Evolutionary conservation across 2,113 vertebrate genomes (phyloP), one percentile per base, ranked within the genome.

Genomic region (Caracal caracal): DNA sequence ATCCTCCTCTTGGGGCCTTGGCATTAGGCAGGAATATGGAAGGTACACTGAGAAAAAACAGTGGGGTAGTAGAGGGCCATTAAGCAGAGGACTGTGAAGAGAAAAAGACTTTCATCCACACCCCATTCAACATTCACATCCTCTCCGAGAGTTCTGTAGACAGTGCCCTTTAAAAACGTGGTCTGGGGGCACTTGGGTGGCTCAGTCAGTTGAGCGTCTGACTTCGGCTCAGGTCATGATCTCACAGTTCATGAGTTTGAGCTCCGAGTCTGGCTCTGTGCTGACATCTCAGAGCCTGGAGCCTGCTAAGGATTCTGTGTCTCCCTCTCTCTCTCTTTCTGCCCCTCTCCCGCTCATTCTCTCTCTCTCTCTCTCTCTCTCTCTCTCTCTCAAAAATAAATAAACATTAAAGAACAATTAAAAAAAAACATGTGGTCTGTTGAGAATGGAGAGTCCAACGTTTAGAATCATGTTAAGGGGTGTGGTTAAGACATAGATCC

Each of bases 21-120:
- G n/a, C 30, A 47, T 51, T 40, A 7, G 8, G 43, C 1, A 19
- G 56, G 40, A 59, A 26, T 83, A 5, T 9, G 43, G 73, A 53
- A 66, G 10, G 6, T 20, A n/a, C 37, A 10, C 16, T 7, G 1
- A 84, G 87, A 68, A 30, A 19, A 5, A 66, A 43, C 10, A 0
- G 2, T 0, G 3, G 53, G 16, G 15, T 6, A 75, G 47, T 3
- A 59, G n/a, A 47, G 47, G 61, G 24, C 33, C 7, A 0, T 9
- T 40, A 30, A 28, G n/a, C 15, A 65, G 10, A 28, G 76, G 11
- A 59, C 20, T 6, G 1, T 5, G 5, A 43, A 35, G 24, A 37
- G 7, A 86, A 8, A 13, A 43, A 59, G 33, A 10, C 17, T 35
- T 16, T 43, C 9, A 51, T 10, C 6, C 11, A 17, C 1, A 10